Evolutionary conservation across 2,888 invertebrate genomes (phyloP), one percentile per base, ranked within the genome.

Genomic region (Ormyrus thymus): DNA sequence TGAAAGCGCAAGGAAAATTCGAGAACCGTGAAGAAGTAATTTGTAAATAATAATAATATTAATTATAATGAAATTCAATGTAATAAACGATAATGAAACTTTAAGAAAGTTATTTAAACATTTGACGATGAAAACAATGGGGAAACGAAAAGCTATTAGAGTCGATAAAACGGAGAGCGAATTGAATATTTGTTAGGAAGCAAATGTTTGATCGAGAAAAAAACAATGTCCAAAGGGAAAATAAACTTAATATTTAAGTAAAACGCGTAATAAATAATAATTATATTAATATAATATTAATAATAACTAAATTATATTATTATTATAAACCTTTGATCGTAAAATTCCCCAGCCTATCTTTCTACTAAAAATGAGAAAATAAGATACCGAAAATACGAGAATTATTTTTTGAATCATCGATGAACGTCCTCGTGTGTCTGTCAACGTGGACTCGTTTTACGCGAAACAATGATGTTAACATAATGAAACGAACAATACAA

Each of bases 371-470:
- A 79, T 72, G 59, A 65, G 75, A 8, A 48, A 65, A 69, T 72
- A 77, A 84, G 83, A 85, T 43, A 76, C 46, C 82, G 82, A 79
- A 76, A 66, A 84, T 64, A 64, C 45, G 61, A 84, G 84, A 85
- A 86, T 87, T 88, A 88, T 88, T 89, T 89, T 88, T 87, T 85
- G 86, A 88, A 88, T 87, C 69, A 66, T 73, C 79, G 76, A 70
- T 72, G 51, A 76, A 76, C 76, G 69, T 81, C 76, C 73, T 73
- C 65, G 76, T 79, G 76, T 76, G 65, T 79, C 64, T 58, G 70
- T 71, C 71, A 68, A 64, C 62, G 29, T 53, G 72, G 77, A 69
- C 77, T 79, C 79, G 76, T 59, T 77, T 65, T 8, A 66, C 50
- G 51, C 74, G 66, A 77, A 80, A 53, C 70, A 77, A 77, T 66